Conservation (phyloP, 1,140 invertebrate species). For the Rhagoletis pomonella region DNA sequence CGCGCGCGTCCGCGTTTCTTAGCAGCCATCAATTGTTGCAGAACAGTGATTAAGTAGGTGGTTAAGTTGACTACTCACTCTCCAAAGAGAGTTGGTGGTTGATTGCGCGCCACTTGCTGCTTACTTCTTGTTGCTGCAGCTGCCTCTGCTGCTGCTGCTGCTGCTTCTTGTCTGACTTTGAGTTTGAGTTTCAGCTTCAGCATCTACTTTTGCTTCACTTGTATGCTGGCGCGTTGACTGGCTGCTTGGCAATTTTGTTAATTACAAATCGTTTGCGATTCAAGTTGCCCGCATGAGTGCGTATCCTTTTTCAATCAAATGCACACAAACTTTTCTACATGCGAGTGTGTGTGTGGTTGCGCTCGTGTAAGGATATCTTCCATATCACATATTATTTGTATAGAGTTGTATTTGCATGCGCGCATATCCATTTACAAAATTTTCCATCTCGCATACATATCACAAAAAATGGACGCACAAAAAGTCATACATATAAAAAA, state of each 20-base stretch:
- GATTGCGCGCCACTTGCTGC: background rate
- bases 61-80: constrained; percentile 4
- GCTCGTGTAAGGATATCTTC: background rate
- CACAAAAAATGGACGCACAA: constrained; percentile 24
- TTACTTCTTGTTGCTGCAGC: background rate
- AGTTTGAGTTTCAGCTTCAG: background rate
- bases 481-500: background rate
- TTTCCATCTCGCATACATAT: constrained; percentile 18
- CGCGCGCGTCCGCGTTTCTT: background rate
- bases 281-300: constrained; percentile 47
- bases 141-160: background rate
- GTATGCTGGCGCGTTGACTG: constrained; percentile 58
- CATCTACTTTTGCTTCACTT: background rate
- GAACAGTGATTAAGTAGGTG: constrained; percentile 30
- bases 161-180: background rate
- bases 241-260: constrained; percentile 74
- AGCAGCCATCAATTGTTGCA: constrained; percentile 41
- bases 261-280: constrained; percentile 72
- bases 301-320: constrained; percentile 49
- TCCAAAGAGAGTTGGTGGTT: background rate
- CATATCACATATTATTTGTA: constrained; percentile 22
- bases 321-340: background rate
- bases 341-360: background rate
- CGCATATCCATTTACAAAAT: constrained; percentile 25
- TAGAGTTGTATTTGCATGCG: constrained; percentile 18